A percentile compares a stretch with the other conserved stretches of the same genome.
These are phyloP conservation scores for Eudasyphora cyanicolor DNA, from an alignment of 2,888 invertebrate genomes.

Conservation along the genomic window DNA sequence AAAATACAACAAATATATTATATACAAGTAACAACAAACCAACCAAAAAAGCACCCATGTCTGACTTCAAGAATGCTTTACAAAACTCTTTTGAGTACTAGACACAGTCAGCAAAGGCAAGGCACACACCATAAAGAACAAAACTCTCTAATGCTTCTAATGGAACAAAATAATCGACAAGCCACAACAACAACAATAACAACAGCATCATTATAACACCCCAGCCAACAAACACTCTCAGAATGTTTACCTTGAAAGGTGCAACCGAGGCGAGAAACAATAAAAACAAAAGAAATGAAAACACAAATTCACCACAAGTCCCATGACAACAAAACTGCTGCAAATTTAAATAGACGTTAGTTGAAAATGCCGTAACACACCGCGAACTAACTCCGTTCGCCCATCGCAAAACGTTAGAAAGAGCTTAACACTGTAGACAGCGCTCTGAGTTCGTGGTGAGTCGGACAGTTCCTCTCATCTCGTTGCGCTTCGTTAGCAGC, in stretches of 20 bases:
- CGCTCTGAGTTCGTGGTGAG: conserved; percentile 48
- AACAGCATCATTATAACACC: too few relatives aligned
- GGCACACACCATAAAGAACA: conserved; percentile 10
- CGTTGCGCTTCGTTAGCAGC: conserved; percentile 4
- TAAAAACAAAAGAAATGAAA: conserved; percentile 7
- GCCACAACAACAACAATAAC: conserved; percentile 16
- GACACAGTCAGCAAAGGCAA: background rate
- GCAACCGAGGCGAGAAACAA: conserved; percentile 22
- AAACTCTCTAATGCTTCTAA: conserved; percentile 32
- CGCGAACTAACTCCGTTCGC: background rate
- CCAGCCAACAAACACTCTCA: conserved; percentile 6
- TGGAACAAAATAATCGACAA: conserved; percentile 18
- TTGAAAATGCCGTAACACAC: conserved; percentile 17
- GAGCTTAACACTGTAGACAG: background rate
- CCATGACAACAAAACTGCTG: conserved; percentile 15
- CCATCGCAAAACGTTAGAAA: conserved; percentile 40
- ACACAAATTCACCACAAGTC: conserved; percentile 54
- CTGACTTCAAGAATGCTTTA: conserved; percentile 52
- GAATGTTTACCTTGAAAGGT: conserved; percentile 66
- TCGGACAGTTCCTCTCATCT: background rate
- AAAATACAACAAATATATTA: conserved; percentile 52
- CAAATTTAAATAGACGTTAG: conserved; percentile 47
- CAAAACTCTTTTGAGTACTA: background rate
- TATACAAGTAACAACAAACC: conserved; percentile 54
- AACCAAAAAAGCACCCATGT: conserved; percentile 66